These are phyloP conservation scores for Micromussa lordhowensis DNA, from an alignment of 92 coral and sea anemone species.

Conservation along the genomic window DNA sequence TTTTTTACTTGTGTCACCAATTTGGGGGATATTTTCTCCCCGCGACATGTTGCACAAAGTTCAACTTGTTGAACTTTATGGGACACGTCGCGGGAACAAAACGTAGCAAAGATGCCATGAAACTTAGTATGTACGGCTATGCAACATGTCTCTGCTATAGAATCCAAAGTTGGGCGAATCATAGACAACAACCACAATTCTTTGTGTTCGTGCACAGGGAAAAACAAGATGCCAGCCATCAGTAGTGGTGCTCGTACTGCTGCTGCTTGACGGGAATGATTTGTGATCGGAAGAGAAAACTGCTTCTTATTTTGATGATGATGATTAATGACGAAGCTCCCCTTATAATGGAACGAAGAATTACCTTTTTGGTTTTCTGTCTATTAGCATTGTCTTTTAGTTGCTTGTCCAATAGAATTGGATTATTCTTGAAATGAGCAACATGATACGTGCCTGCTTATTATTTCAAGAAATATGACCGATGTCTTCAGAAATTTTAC, in stretches of 20 bases:
- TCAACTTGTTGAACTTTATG: too few relatives aligned
- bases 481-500: neutral
- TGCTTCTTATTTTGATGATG: neutral
- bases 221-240: neutral
- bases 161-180: neutral
- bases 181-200: neutral
- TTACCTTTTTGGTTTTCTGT: too few relatives aligned
- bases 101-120: too few relatives aligned
- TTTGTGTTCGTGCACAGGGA: slow-evolving; percentile 2
- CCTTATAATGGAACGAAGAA: too few relatives aligned
- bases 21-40: too few relatives aligned
- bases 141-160: neutral
- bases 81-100: too few relatives aligned
- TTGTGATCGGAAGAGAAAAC: neutral
- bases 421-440: neutral
- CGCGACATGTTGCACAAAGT: too few relatives aligned
- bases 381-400: too few relatives aligned
- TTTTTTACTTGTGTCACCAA: too few relatives aligned
- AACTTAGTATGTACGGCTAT: neutral
- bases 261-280: slow-evolving; percentile 12
- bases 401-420: too few relatives aligned
- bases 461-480: neutral
- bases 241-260: slow-evolving; percentile 11
- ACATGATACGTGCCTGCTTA: neutral
- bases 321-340: too few relatives aligned